Evolutionary conservation across 2,797 vertebrate genomes (phyloP).

Genomic region (Perodicticus potto): DNA sequence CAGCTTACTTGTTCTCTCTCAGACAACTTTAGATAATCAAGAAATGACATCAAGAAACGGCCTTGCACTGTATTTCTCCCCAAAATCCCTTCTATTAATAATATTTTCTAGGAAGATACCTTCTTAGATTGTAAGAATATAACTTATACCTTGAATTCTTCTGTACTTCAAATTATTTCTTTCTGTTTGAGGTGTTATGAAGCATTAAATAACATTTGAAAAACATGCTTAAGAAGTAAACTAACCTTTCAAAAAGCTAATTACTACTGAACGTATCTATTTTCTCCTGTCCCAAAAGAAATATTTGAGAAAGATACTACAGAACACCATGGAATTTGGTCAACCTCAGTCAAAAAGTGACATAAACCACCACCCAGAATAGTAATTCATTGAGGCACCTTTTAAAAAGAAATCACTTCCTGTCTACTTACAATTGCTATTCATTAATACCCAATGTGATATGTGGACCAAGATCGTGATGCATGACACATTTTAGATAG

Average conservation of each 20-base stretch:
- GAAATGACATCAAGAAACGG: neutral
- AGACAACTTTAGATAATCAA: neutral
- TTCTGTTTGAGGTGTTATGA: slow-evolving; percentile 30
- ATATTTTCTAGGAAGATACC: neutral
- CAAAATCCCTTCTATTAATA: neutral
- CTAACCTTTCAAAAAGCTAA: neutral
- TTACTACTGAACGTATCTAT: neutral
- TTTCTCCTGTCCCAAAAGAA: neutral
- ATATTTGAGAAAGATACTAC: neutral
- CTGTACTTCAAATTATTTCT: slow-evolving; percentile 36
- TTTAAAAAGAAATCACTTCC: slow-evolving; percentile 20
- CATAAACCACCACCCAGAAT: neutral
- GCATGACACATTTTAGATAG: slow-evolving; percentile 8
- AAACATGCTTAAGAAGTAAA: neutral
- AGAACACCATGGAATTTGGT: neutral
- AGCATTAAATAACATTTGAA: slow-evolving; percentile 28
- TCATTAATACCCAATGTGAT: neutral
- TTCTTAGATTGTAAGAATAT: neutral
- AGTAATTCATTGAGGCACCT: neutral
- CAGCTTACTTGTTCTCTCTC: neutral
- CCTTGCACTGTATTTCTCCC: neutral
- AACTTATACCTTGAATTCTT: neutral
- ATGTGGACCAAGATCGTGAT: neutral
- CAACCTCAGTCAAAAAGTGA: neutral
- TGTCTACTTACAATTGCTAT: neutral